Percentiles rank a stretch among this genome's conserved stretches.
phyloP scores from a whole-genome alignment of 2,888 invertebrate species.

The Ophion ellenae region DNA sequence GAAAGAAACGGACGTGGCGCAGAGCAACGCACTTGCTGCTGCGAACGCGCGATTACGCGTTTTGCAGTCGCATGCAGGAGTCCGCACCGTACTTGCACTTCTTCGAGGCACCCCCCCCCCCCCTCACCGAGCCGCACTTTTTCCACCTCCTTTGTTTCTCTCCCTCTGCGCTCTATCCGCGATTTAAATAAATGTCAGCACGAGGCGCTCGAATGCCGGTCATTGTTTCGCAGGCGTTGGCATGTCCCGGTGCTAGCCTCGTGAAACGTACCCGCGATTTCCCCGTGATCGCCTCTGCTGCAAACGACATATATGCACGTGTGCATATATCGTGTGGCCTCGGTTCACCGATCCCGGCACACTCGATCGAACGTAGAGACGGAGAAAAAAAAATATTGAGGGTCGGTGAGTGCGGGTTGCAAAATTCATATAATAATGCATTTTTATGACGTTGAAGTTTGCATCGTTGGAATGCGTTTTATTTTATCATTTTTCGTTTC shows the following conservation, averaged over 20 bases:
- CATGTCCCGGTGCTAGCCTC: conserved; percentile 24
- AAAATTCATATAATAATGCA: no score
- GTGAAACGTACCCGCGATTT: conserved; percentile 24
- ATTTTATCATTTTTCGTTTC: no score
- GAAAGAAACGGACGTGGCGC: neutral
- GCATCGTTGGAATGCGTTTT: no score
- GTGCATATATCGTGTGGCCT: neutral
- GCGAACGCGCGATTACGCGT: conserved; percentile 28
- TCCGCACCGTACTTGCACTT: conserved; percentile 32
- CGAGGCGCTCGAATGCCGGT: conserved; percentile 75
- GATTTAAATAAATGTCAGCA: conserved; percentile 80
- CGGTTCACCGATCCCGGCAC: neutral
- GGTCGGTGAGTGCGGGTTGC: no score
- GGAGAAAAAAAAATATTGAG: no score
- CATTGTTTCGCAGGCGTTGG: conserved; percentile 72
- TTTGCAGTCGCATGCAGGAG: conserved; percentile 10
- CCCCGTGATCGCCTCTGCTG: neutral
- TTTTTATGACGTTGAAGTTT: no score
- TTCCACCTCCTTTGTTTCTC: neutral
- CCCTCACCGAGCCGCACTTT: neutral
- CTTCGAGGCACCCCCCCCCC: neutral
- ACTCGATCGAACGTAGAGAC: no score
- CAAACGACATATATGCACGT: no score
- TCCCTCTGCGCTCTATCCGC: conserved; percentile 72
- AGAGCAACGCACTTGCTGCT: conserved; percentile 63